phyloP scores from a whole-genome alignment of 2,797 vertebrate species.

The Xenentodon cancila region DNA sequence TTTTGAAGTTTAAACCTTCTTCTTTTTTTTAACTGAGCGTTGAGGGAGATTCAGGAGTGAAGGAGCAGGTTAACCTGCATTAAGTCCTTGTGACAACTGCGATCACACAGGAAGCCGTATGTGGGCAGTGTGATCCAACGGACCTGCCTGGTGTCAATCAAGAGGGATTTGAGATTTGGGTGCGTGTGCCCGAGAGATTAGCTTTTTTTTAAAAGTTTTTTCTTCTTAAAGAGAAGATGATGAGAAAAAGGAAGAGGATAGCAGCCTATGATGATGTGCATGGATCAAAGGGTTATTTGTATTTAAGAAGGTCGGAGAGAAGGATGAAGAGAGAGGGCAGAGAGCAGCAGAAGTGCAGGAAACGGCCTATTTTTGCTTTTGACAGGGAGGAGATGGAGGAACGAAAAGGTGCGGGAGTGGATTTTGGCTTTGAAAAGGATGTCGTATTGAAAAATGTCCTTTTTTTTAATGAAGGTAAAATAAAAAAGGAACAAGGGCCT shows the following conservation, averaged over 20 bases:
- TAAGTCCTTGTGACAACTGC: slow-evolving; percentile 39
- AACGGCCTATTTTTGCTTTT: slow-evolving; percentile 37
- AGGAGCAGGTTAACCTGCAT: slow-evolving; percentile 19
- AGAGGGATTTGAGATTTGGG: slow-evolving; percentile 28
- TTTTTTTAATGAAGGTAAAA: slow-evolving; percentile 34
- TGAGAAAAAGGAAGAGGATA: slow-evolving; percentile 33
- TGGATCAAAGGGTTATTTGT: slow-evolving; percentile 65
- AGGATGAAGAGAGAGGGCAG: slow-evolving; percentile 35
- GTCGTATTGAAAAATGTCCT: slow-evolving; percentile 40
- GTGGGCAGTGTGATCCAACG: slow-evolving; percentile 54
- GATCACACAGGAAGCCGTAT: slow-evolving; percentile 31
- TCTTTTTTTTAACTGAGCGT: slow-evolving; percentile 1
- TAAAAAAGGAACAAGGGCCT: slow-evolving; percentile 18
- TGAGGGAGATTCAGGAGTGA: slow-evolving; percentile 10
- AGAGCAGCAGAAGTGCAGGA: slow-evolving; percentile 30
- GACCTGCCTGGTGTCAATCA: slow-evolving; percentile 44
- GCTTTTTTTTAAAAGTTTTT: background rate
- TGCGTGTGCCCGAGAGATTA: slow-evolving; percentile 11
- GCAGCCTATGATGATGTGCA: slow-evolving; percentile 39
- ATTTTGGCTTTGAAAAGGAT: slow-evolving; percentile 29
- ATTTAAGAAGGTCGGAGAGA: slow-evolving; percentile 19
- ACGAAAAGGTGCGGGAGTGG: slow-evolving; percentile 11
- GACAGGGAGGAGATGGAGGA: slow-evolving; percentile 42
- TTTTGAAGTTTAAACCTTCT: slow-evolving; percentile 44
- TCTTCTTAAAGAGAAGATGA: background rate